Conservation (phyloP, 2,113 vertebrate species). For the Eulemur macaco region DNA sequence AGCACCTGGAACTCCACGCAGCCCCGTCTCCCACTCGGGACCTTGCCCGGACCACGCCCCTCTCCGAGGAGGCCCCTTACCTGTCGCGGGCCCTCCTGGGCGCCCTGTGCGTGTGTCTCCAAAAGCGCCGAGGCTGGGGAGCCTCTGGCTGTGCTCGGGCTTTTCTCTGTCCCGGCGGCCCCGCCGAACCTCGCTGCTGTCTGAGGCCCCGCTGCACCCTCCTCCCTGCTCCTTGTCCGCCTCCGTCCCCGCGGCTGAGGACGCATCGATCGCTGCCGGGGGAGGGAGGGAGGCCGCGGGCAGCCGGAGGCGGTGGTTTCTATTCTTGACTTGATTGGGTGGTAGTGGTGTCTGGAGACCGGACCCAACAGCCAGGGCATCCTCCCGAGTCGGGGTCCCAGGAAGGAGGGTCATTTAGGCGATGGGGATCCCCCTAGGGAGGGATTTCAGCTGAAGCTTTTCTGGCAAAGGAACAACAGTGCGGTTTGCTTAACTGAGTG, state of each 20-base stretch:
- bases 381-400: not conserved
- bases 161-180: not conserved
- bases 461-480: not conserved
- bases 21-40: not conserved
- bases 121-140: not conserved
- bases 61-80: slow-evolving; percentile 38
- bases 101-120: not conserved
- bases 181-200: slow-evolving; percentile 8
- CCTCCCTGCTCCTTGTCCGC: slow-evolving; percentile 19
- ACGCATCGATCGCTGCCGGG: slow-evolving; percentile 73
- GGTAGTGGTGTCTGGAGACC: not conserved
- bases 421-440: not conserved
- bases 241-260: slow-evolving; percentile 64
- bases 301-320: slow-evolving; percentile 70
- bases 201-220: slow-evolving; percentile 46
- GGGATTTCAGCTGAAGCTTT: not conserved
- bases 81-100: not conserved
- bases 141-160: not conserved
- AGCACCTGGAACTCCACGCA: not conserved
- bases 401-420: not conserved
- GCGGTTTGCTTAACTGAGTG: not conserved
- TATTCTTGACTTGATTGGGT: slow-evolving; percentile 67
- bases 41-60: not conserved
- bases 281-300: slow-evolving; percentile 62
- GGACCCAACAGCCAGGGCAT: not conserved